These are phyloP conservation scores for Scatophagus argus DNA, from an alignment of 2,113 vertebrate genomes.

Conservation along the genomic window DNA sequence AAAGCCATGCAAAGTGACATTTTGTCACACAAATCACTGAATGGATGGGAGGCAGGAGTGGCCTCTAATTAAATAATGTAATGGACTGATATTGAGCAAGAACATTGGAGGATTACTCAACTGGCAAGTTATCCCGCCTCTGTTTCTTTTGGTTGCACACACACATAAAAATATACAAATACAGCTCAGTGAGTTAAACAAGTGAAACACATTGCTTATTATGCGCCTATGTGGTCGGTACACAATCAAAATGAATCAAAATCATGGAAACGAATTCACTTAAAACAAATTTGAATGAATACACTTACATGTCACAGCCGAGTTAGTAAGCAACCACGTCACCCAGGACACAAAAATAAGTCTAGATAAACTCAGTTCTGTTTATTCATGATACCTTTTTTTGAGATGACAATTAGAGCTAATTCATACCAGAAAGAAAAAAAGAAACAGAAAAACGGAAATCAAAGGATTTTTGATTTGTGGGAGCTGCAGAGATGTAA, in stretches of 20 bases:
- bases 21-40: constrained; percentile 46
- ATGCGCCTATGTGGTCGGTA: constrained; percentile 21
- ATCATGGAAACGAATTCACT: constrained; percentile 14
- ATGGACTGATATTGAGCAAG: constrained; percentile 15
- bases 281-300: constrained; percentile 5
- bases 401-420: constrained; percentile 44
- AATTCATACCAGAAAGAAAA: constrained; percentile 25
- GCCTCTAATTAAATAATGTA: constrained; percentile 43
- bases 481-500: constrained; percentile 46
- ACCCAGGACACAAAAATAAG: constrained; percentile 40
- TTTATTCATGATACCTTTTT: constrained; percentile 55
- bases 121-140: constrained; percentile 18
- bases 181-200: constrained; percentile 3
- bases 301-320: constrained; percentile 33
- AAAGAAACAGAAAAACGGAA: background rate
- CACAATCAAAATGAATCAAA: constrained; percentile 31
- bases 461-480: constrained; percentile 16
- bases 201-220: constrained; percentile 22
- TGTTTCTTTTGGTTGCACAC: constrained; percentile 40
- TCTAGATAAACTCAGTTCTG: constrained; percentile 33
- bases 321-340: constrained; percentile 49
- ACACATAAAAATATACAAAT: constrained; percentile 36
- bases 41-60: constrained; percentile 16
- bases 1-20: constrained; percentile 40
- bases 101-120: constrained; percentile 8